Percentiles rank a stretch among this genome's conserved stretches.
These are phyloP conservation scores for Polypedilum vanderplanki DNA, from an alignment of 1,140 invertebrate genomes.

Conservation along the genomic window DNA sequence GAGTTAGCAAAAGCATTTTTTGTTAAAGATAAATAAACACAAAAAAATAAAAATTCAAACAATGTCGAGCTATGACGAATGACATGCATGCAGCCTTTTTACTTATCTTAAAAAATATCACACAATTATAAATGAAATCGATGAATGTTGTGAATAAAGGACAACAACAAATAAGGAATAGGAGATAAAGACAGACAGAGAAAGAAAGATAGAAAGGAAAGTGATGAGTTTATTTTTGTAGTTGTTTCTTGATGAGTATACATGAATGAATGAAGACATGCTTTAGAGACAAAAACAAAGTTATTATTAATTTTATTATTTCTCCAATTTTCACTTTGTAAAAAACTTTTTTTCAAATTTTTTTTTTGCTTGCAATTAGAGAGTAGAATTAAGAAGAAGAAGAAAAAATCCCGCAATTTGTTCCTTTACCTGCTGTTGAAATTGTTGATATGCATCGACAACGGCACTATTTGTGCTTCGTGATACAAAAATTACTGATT, in stretches of 20 bases:
- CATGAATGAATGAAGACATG: neutral
- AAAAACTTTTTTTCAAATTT: no score
- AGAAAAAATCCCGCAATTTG: constrained; percentile 30
- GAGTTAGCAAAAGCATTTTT: no score
- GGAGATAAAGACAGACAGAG: no score
- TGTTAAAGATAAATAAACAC: neutral
- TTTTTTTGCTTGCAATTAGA: constrained; percentile 28
- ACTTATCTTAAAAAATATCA: neutral
- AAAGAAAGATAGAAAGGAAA: no score
- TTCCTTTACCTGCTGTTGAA: constrained; percentile 44
- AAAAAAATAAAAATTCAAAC: neutral
- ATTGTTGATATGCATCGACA: constrained; percentile 41
- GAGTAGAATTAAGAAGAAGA: neutral
- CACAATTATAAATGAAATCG: neutral
- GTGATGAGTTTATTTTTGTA: neutral
- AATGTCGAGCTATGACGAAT: neutral
- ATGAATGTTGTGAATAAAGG: neutral
- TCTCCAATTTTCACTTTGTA: neutral
- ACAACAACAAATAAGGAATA: no score
- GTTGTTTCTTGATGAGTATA: neutral
- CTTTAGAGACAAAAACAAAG: constrained; percentile 11
- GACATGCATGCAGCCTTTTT: neutral
- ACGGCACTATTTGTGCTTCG: constrained; percentile 52
- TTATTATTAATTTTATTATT: neutral
- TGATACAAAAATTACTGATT: constrained; percentile 69